These are phyloP conservation scores for Microcebus ravelobensis DNA, from an alignment of 2,113 vertebrate species.

Conservation along the genomic window DNA sequence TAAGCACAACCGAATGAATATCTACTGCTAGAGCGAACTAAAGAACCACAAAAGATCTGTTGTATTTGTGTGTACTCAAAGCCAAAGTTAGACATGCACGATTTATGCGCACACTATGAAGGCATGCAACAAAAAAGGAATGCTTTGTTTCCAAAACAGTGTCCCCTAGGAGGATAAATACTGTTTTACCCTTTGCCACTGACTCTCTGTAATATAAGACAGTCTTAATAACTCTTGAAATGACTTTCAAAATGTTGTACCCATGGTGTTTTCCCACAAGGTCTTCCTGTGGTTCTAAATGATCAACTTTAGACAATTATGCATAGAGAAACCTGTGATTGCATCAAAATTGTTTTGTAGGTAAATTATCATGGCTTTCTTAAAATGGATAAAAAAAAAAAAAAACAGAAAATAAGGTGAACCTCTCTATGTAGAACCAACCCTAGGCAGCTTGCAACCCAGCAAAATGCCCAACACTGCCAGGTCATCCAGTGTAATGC, in stretches of 20 bases:
- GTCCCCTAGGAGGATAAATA: conserved; percentile 11
- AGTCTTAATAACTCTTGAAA: not conserved
- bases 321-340: not conserved
- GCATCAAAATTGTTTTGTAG: not conserved
- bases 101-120: conserved; percentile 25
- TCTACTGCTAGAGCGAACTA: not conserved
- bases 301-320: not conserved
- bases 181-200: conserved; percentile 20
- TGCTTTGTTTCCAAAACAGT: conserved; percentile 64
- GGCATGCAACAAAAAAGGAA: not conserved
- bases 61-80: not conserved
- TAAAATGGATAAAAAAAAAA: not conserved
- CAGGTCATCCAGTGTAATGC: not conserved
- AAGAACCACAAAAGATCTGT: conserved; percentile 12
- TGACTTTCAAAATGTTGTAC: not conserved
- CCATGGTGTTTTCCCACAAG: not conserved
- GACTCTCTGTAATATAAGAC: not conserved
- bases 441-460: not conserved
- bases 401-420: not conserved
- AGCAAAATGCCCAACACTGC: not conserved
- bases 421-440: not conserved
- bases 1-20: not conserved
- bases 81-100: not conserved
- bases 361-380: conserved; percentile 2
- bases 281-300: not conserved